A percentile compares a stretch with the other conserved stretches of the same genome.
These are phyloP conservation scores for Monochamus alternatus DNA, from an alignment of 2,888 invertebrate species.

Conservation along the genomic window DNA sequence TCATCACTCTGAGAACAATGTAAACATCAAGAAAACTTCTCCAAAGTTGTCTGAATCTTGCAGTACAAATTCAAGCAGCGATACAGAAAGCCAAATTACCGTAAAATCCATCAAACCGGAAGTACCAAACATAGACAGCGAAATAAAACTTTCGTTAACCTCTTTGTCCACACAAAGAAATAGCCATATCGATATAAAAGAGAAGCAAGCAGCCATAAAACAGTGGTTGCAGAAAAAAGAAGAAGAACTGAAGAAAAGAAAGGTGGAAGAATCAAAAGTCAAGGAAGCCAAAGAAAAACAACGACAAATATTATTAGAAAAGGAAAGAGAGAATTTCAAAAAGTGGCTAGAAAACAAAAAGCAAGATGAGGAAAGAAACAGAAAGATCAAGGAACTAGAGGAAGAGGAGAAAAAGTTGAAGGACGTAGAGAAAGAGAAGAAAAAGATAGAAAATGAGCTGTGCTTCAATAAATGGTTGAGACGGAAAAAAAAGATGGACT, in stretches of 20 bases:
- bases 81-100: constrained; percentile 51
- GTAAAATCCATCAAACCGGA: constrained; percentile 41
- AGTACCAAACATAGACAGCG: constrained; percentile 31
- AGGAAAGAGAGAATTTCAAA: constrained; percentile 69
- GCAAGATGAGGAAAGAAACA: constrained; percentile 61
- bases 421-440: constrained; percentile 65
- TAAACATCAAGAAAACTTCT: neutral
- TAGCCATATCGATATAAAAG: constrained; percentile 46
- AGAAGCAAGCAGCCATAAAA: constrained; percentile 54
- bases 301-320: constrained; percentile 64
- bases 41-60: neutral
- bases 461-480: constrained; percentile 72
- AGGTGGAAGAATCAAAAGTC: constrained; percentile 58
- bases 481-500: constrained; percentile 75
- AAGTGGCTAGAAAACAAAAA: constrained; percentile 72
- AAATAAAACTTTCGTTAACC: constrained; percentile 51
- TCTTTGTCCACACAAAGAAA: constrained; percentile 47
- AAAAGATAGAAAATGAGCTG: constrained; percentile 61
- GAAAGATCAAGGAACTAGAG: constrained; percentile 70
- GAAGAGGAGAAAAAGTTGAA: constrained; percentile 64
- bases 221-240: constrained; percentile 71
- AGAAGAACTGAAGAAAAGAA: constrained; percentile 61
- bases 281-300: constrained; percentile 66
- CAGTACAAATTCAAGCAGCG: constrained; percentile 45
- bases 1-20: constrained; percentile 47